Percentiles rank a stretch among this genome's conserved stretches.
These are phyloP conservation scores for Andrena hattorfiana DNA, from an alignment of 2,888 invertebrate species.

Conservation along the genomic window DNA sequence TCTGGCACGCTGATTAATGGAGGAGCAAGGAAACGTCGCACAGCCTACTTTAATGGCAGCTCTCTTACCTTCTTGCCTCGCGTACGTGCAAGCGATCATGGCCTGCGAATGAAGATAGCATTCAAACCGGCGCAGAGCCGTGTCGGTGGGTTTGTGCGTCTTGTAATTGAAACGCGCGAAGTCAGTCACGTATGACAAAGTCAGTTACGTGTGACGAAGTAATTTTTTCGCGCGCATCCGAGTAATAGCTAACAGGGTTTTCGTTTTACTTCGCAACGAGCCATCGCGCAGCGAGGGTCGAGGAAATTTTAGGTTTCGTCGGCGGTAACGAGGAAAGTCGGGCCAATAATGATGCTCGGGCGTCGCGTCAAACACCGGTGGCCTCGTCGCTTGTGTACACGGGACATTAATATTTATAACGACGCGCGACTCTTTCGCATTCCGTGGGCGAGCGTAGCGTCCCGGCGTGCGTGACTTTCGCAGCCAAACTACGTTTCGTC, in stretches of 20 bases:
- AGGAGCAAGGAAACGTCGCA: conserved; percentile 26
- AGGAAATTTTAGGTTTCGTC: conserved; percentile 11
- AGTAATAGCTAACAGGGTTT: conserved; percentile 9
- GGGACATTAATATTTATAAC: conserved; percentile 69
- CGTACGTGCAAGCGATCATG: neutral
- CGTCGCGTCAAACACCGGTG: conserved; percentile 11
- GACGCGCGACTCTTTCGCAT: conserved; percentile 64
- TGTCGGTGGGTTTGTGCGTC: conserved; percentile 8
- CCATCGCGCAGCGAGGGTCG: too few species aligned
- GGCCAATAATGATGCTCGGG: conserved; percentile 15
- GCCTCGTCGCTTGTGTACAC: neutral
- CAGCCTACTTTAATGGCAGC: conserved; percentile 14
- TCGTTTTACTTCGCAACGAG: conserved; percentile 1
- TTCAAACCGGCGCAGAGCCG: conserved; percentile 29
- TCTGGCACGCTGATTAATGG: conserved; percentile 9
- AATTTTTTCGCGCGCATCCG: neutral
- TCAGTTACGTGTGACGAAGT: too few species aligned
- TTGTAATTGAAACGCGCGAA: conserved; percentile 2
- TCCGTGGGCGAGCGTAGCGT: conserved; percentile 52
- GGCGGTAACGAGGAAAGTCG: neutral
- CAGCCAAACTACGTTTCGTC: conserved; percentile 55
- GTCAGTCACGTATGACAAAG: too few species aligned
- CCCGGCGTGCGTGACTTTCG: conserved; percentile 60
- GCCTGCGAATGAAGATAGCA: conserved; percentile 7
- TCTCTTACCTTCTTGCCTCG: neutral